Base-by-base conservation (phyloP, 2,888 invertebrate genomes). In the Drosophila colorata region DNA sequence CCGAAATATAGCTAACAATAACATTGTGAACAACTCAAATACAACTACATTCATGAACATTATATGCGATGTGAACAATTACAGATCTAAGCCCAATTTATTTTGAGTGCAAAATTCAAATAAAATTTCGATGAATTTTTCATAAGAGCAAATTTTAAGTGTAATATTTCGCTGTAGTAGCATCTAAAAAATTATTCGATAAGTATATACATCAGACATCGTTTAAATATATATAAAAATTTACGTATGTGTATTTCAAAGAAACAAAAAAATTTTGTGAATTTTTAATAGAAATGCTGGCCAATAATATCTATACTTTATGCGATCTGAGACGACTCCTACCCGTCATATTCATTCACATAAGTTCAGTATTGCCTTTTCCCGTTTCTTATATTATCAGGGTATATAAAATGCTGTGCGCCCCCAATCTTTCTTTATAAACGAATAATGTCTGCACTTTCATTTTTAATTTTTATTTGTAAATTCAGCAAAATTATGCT, bases 101-200 rank as follows among this genome's bases (percentile, higher is more conserved):
- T 47, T 40, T 68, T 56, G 55, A 53, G 40, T 63, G 55, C 57
- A 40, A 74, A 73, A 57, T 44, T 59, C 2, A 28, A 44, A 46
- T 2, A 11, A 23, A 44, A 60, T 64, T 75, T 75, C 57, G 47
- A 68, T 47, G 37, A 28, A 75, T 51, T 76, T 72, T 73, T 75
- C 66, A 59, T 63, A 71, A 55, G 69, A 65, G 61, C 63, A 70
- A 64, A 57, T 74, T 77, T 74, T 69, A 78, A 76, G 68, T 80
- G 80, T 80, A 80, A 83, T 70, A 80, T 70, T 83, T 79, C 68
- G 73, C 78, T 77, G 64, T 84, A 84, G 68, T 74, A 79, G 66
- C 76, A 69, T 78, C 58, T 72, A 74, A 59, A 70, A 51, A 51
- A 13, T 44, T 71, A 78, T 64, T 68, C 73, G 31, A 78, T 63